Evolutionary conservation across 2,797 vertebrate species (phyloP).

Genomic region (Typhlichthys eigenmanni): DNA sequence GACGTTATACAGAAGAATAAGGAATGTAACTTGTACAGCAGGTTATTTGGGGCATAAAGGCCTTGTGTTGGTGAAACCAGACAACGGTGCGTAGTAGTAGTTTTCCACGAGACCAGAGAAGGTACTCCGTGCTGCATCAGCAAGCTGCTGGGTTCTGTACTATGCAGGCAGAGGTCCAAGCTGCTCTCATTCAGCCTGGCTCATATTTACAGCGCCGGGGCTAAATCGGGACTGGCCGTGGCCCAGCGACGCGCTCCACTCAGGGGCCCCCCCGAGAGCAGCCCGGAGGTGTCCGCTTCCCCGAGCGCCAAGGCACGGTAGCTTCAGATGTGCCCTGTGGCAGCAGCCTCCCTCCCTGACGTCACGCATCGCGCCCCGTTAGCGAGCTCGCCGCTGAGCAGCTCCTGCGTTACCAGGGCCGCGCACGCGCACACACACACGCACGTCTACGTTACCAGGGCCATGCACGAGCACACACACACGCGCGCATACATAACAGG

Average conservation of each 20-base stretch:
- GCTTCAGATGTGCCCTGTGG: slow-evolving; percentile 22
- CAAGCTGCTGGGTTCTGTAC: slow-evolving; percentile 42
- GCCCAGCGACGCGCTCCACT: slow-evolving; percentile 71
- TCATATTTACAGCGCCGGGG: slow-evolving; percentile 75
- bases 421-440: no score
- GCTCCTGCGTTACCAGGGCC: no score
- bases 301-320: slow-evolving; percentile 63
- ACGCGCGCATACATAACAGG: no score
- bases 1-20: no score
- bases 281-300: slow-evolving; percentile 57
- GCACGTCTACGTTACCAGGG: no score
- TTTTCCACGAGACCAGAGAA: slow-evolving; percentile 45
- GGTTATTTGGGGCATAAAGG: no score
- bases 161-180: slow-evolving; percentile 71
- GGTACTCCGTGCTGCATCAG: slow-evolving; percentile 43
- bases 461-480: no score
- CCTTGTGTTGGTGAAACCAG: slow-evolving; percentile 15
- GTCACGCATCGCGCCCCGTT: no score
- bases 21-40: no score
- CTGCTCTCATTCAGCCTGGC: slow-evolving; percentile 74
- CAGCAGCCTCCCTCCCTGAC: neutral
- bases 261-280: slow-evolving; percentile 59
- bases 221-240: slow-evolving; percentile 76
- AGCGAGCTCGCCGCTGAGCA: no score
- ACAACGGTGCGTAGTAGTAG: slow-evolving; percentile 26